Evolutionary conservation across 2,113 vertebrate species (phyloP).

Genomic region (Cheirogaleus medius): DNA sequence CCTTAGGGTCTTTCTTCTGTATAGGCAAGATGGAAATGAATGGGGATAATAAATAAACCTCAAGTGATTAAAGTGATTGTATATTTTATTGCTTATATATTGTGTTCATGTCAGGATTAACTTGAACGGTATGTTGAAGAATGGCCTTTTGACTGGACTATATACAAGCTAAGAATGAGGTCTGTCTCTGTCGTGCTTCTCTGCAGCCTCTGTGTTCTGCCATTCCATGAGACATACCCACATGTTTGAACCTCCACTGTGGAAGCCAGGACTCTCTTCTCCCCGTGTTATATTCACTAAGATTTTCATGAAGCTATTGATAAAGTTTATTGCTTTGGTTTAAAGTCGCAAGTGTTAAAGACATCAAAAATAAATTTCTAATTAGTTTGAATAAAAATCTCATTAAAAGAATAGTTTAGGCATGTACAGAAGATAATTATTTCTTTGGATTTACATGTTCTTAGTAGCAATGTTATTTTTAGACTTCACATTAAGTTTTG

Average conservation of each 20-base stretch:
- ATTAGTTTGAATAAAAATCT: background rate
- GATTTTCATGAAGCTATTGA: background rate
- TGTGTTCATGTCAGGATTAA: background rate
- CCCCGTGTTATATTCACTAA: background rate
- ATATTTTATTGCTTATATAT: background rate
- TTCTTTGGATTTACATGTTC: background rate
- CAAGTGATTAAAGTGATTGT: background rate
- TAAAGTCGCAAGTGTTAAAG: background rate
- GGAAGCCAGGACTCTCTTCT: background rate
- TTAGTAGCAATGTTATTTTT: background rate
- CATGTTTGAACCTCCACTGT: background rate
- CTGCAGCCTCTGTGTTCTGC: background rate
- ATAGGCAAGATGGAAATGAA: background rate
- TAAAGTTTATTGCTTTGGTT: background rate
- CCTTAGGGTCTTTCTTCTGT: background rate
- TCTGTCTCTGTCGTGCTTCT: background rate
- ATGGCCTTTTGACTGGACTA: background rate
- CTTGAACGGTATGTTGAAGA: background rate
- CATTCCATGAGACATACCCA: background rate
- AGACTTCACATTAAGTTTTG: background rate
- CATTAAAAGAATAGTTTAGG: background rate
- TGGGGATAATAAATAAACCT: background rate
- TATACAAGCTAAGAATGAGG: background rate
- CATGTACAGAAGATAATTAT: background rate
- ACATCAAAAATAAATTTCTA: slow-evolving; percentile 4